A percentile compares a stretch with the other conserved stretches of the same genome.
Evolutionary conservation across 2,797 vertebrate species (phyloP).

Genomic region (Neostethus bicornis): DNA sequence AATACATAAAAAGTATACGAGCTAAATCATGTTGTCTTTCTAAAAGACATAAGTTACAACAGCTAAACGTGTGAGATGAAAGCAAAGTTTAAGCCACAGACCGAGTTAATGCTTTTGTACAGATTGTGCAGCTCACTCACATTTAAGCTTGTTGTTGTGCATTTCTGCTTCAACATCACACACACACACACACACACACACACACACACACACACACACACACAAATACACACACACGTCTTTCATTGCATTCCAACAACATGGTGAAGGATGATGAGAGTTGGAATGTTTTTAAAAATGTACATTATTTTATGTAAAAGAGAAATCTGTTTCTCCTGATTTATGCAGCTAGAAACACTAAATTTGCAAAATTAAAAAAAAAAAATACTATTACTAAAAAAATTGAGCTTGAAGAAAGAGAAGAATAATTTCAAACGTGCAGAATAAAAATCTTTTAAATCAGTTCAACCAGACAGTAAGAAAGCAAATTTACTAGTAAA

Average conservation of each 20-base stretch:
- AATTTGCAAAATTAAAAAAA: too few relatives aligned
- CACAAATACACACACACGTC: constrained; percentile 76
- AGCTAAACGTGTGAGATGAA: constrained; percentile 89
- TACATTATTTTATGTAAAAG: background rate
- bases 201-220: constrained; percentile 74
- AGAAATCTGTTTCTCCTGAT: constrained; percentile 8
- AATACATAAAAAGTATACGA: constrained; percentile 94
- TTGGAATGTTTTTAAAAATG: background rate
- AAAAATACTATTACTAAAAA: too few relatives aligned
- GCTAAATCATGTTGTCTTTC: constrained; percentile 92
- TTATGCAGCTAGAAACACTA: constrained; percentile 15
- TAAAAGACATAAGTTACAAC: constrained; percentile 97
- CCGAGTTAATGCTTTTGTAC: constrained; percentile 85
- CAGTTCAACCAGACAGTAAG: background rate
- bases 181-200: background rate
- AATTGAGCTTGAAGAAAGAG: constrained; percentile 9
- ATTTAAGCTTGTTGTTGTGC: constrained; percentile 85
- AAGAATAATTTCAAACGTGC: background rate
- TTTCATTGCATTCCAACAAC: constrained; percentile 82
- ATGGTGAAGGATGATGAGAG: constrained; percentile 40
- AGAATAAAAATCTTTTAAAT: background rate
- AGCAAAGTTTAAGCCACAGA: constrained; percentile 80
- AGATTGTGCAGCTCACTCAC: constrained; percentile 88
- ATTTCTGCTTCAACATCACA: constrained; percentile 74
- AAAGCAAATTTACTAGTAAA: background rate